A percentile compares a stretch with the other conserved stretches of the same genome.
phyloP scores from a whole-genome alignment of 2,113 vertebrate species.

The Vidua chalybeata region DNA sequence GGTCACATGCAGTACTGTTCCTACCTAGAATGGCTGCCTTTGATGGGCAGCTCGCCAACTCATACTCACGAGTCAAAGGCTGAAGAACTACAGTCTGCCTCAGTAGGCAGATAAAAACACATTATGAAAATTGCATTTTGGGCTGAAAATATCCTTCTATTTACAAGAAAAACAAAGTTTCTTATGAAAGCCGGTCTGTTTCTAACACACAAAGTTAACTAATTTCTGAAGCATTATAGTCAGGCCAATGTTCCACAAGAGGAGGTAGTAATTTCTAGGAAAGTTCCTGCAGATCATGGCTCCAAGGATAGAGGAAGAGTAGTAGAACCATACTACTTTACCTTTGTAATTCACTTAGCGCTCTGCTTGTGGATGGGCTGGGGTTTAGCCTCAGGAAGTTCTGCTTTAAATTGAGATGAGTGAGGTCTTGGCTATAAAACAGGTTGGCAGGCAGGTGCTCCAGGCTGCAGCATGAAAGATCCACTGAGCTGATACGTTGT shows the following conservation, averaged over 20 bases:
- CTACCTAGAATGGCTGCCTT: background rate
- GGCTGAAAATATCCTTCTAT: background rate
- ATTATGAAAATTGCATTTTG: background rate
- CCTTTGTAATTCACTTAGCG: constrained; percentile 90
- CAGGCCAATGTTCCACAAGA: background rate
- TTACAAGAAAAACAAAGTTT: background rate
- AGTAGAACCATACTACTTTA: constrained; percentile 50
- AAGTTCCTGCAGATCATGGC: background rate
- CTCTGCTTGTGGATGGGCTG: constrained; percentile 75
- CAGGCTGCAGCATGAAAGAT: constrained; percentile 96
- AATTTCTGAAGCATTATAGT: background rate
- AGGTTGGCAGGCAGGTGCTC: constrained; percentile 94
- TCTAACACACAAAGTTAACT: background rate
- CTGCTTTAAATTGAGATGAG: constrained; percentile 98
- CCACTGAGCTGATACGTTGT: constrained; percentile 96
- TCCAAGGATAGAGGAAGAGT: background rate
- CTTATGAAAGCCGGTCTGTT: background rate
- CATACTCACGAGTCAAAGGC: background rate
- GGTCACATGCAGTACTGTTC: background rate
- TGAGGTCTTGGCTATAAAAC: constrained; percentile 98
- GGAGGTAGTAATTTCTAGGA: background rate
- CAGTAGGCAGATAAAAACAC: background rate
- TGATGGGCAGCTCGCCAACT: background rate
- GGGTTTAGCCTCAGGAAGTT: constrained; percentile 86
- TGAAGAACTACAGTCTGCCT: background rate